Evolutionary conservation across 2,888 invertebrate species (phyloP).

Genomic region (Euclidia mi): DNA sequence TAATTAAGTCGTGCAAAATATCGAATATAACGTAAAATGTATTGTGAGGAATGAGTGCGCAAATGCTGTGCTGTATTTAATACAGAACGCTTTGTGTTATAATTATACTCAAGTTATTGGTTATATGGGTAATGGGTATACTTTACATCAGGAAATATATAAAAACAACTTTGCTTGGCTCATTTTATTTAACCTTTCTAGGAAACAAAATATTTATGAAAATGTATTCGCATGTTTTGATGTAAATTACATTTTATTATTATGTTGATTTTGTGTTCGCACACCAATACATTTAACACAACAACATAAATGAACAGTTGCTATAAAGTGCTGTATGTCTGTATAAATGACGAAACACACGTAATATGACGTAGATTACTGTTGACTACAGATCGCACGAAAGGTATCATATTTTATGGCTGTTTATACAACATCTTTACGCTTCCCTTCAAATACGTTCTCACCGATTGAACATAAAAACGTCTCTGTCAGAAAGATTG

Average conservation of each 20-base stretch:
- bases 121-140: too few relatives aligned
- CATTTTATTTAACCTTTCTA: neutral
- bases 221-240: conserved; percentile 22
- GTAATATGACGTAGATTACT: conserved; percentile 44
- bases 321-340: conserved; percentile 35
- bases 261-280: conserved; percentile 34
- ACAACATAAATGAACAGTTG: conserved; percentile 40
- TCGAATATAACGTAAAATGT: too few relatives aligned
- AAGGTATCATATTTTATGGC: conserved; percentile 47
- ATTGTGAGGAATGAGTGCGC: too few relatives aligned
- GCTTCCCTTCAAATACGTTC: conserved; percentile 65
- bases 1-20: too few relatives aligned
- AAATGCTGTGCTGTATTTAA: too few relatives aligned
- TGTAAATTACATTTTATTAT: conserved; percentile 37
- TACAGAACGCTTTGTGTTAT: too few relatives aligned
- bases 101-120: too few relatives aligned
- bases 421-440: conserved; percentile 64
- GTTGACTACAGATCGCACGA: conserved; percentile 31
- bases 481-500: conserved; percentile 70
- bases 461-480: conserved; percentile 73
- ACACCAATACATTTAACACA: conserved; percentile 38
- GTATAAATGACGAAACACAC: conserved; percentile 29
- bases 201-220: conserved; percentile 4
- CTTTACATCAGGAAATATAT: too few relatives aligned
- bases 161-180: too few relatives aligned